Evolutionary conservation across 1,140 invertebrate genomes (phyloP).

Genomic region (Metopolophium dirhodum): DNA sequence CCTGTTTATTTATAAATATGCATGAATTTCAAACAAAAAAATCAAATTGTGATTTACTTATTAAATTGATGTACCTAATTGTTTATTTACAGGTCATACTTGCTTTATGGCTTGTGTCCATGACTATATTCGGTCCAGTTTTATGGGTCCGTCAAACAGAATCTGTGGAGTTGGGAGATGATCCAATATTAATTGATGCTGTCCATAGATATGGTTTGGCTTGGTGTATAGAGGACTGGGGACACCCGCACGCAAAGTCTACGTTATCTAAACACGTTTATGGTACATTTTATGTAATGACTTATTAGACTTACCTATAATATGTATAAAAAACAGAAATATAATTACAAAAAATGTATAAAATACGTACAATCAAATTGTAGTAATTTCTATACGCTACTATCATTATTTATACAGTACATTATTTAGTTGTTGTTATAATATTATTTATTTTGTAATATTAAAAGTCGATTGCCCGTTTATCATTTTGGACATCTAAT

Average conservation of each 20-base stretch:
- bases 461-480: too few relatives aligned
- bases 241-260: conserved; percentile 57
- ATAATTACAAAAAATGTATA: not conserved
- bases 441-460: too few relatives aligned
- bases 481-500: not conserved
- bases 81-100: conserved; percentile 64
- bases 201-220: conserved; percentile 61
- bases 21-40: too few relatives aligned
- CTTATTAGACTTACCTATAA: not conserved
- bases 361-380: not conserved
- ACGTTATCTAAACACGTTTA: conserved; percentile 57
- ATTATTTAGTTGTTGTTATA: too few relatives aligned
- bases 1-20: too few relatives aligned
- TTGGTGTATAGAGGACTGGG: conserved; percentile 72
- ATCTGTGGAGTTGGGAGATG: conserved; percentile 63
- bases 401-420: not conserved
- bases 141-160: conserved; percentile 67
- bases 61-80: not conserved
- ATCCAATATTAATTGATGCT: conserved; percentile 60
- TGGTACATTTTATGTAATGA: conserved; percentile 34
- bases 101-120: conserved; percentile 71
- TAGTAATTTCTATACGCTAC: not conserved
- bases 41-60: not conserved
- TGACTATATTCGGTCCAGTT: conserved; percentile 73
- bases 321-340: not conserved